Base-by-base conservation (phyloP, 2,888 invertebrate genomes). In the Pyrocoelia pectoralis region DNA sequence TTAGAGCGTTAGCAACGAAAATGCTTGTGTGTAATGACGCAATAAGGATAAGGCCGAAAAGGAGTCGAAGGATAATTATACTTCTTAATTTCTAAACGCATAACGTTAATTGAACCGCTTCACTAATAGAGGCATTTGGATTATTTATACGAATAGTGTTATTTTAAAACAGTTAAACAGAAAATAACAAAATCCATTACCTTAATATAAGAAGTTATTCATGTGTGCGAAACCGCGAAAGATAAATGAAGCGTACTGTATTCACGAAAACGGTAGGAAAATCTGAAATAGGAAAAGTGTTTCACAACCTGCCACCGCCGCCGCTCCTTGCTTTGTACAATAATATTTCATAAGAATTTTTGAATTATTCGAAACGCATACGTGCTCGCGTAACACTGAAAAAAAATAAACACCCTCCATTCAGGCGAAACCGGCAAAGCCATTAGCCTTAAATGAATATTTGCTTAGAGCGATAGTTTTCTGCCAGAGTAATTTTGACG, bases 131-230 rank as follows among this genome's bases (percentile, higher is more conserved):
- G 33, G 3, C 8, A 33, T 33, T 33, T 33, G n/a, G 10, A 33
- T 33, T 33, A 8, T 33, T 33, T 33, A n/a, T n/a, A 33, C 33
- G 33, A 33, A 33, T 33, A 33, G 10, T 8, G n/a, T 33, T 33
- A n/a, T 33, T 8, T 33, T 33, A n/a, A 12, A 33, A 33, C 33
- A 33, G 9, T 33, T 33, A 49, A 49, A 49, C 24, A 15, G 17
- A 2, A 17, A 46, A 46, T 13, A 49, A 49, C 24, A 49, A 49
- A 49, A 58, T 58, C 58, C 58, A 58, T 58, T 58, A 58, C 51
- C 51, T 58, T 58, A 58, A 58, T 58, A 51, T 58, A 51, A 52
- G 51, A 58, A 49, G 19, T 14, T 49, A 49, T 49, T 49, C 19
- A n/a, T 3, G 49, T 49, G 49, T 19, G 17, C 12, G 9, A 12